These are phyloP conservation scores for Bothrops jararaca DNA, from an alignment of 2,113 vertebrate genomes.

Conservation along the genomic window DNA sequence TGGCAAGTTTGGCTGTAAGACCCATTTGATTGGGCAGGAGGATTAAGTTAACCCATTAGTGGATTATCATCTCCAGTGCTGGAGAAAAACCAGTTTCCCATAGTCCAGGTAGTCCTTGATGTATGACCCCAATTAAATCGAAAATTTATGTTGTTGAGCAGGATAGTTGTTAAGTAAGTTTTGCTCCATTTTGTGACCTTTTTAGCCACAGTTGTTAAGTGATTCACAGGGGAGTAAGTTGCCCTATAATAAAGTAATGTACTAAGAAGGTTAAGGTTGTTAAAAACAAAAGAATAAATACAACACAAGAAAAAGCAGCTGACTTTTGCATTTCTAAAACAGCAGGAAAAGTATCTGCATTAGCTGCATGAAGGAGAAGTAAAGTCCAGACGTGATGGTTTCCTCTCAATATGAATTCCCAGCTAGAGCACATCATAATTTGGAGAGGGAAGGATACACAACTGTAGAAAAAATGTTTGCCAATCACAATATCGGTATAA, in stretches of 20 bases:
- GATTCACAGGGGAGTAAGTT: neutral
- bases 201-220: neutral
- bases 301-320: neutral
- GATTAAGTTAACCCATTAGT: too few relatives aligned
- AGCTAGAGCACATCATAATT: neutral
- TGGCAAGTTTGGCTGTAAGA: too few relatives aligned
- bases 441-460: neutral
- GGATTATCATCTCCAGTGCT: too few relatives aligned
- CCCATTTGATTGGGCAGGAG: too few relatives aligned
- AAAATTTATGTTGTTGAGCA: neutral
- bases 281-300: neutral
- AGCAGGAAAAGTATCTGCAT: neutral
- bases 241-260: neutral
- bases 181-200: neutral
- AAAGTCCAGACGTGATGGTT: neutral
- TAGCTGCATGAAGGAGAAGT: neutral
- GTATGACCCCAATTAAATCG: neutral
- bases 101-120: neutral
- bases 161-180: neutral
- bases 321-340: neutral
- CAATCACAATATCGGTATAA: neutral
- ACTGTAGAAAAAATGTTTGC: neutral
- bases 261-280: neutral
- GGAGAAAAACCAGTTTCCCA: neutral
- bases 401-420: neutral